These are phyloP conservation scores for Tetramorium alpestre DNA, from an alignment of 1,140 invertebrate genomes.

Conservation along the genomic window DNA sequence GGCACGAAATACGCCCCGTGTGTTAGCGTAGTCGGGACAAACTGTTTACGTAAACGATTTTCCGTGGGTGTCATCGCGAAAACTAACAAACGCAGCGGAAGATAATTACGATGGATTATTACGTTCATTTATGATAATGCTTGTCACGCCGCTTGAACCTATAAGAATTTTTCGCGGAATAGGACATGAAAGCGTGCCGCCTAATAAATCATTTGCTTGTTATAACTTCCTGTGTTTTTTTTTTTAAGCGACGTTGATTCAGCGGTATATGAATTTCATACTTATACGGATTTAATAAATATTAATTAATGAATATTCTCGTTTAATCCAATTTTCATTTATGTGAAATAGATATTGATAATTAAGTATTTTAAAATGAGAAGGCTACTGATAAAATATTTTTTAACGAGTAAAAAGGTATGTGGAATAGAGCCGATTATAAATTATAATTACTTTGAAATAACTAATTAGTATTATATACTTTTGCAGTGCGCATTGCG, in stretches of 20 bases:
- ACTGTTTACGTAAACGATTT: conserved; percentile 25
- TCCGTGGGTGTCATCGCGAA: neutral
- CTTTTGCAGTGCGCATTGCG: neutral
- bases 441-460: neutral
- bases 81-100: conserved; percentile 4
- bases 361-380: too few species aligned
- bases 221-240: neutral
- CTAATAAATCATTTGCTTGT: conserved; percentile 2
- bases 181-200: neutral
- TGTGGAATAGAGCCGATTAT: neutral
- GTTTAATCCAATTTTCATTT: neutral
- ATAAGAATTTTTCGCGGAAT: neutral
- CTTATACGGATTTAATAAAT: neutral
- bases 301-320: conserved; percentile 1
- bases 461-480: neutral
- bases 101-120: conserved; percentile 3
- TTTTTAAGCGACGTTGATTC: neutral
- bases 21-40: neutral
- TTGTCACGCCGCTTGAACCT: neutral
- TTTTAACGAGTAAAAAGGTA: neutral
- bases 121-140: conserved; percentile 15
- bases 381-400: neutral
- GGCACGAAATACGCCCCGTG: neutral
- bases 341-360: neutral
- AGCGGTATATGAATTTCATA: neutral